These are phyloP conservation scores for Dolomedes plantarius DNA, from an alignment of 2,888 invertebrate genomes.

Conservation along the genomic window DNA sequence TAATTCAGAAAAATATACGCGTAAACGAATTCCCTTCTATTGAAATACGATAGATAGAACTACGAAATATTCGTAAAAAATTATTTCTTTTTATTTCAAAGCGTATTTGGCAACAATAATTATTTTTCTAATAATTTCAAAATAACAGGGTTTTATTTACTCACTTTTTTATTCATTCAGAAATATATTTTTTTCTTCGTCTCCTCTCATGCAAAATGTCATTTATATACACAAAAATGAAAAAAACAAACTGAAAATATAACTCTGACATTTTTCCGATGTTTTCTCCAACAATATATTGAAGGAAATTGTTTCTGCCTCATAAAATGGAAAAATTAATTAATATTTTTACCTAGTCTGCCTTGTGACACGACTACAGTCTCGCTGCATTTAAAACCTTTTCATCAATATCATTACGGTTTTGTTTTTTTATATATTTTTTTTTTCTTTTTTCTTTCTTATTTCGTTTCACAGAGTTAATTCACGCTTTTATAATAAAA, in stretches of 20 bases:
- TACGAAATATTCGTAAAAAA: too few species aligned
- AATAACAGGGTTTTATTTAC: too few species aligned
- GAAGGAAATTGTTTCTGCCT: slow-evolving; percentile 43
- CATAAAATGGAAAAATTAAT: slow-evolving; percentile 66
- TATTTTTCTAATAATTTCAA: too few species aligned
- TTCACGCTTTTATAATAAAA: slow-evolving; percentile 63
- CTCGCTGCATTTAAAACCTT: slow-evolving; percentile 29
- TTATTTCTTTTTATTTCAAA: too few species aligned
- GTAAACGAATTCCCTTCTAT: too few species aligned
- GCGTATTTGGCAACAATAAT: too few species aligned
- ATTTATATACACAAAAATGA: slow-evolving; percentile 59
- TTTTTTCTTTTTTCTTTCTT: slow-evolving; percentile 35
- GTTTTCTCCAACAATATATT: neutral
- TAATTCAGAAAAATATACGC: too few species aligned
- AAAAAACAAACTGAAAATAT: slow-evolving; percentile 31
- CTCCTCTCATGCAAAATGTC: slow-evolving; percentile 38
- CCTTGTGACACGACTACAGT: slow-evolving; percentile 40
- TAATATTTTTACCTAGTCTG: slow-evolving; percentile 31
- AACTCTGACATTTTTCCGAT: slow-evolving; percentile 29
- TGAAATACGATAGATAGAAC: too few species aligned
- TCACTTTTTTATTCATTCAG: too few species aligned
- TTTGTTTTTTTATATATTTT: too few species aligned
- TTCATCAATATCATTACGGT: slow-evolving; percentile 68
- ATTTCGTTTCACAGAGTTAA: slow-evolving; percentile 40
- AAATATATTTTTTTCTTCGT: too few species aligned